Evolutionary conservation across 2,113 vertebrate genomes (phyloP), one percentile per base, ranked within the genome.

Genomic region (Tragelaphus buxtoni): DNA sequence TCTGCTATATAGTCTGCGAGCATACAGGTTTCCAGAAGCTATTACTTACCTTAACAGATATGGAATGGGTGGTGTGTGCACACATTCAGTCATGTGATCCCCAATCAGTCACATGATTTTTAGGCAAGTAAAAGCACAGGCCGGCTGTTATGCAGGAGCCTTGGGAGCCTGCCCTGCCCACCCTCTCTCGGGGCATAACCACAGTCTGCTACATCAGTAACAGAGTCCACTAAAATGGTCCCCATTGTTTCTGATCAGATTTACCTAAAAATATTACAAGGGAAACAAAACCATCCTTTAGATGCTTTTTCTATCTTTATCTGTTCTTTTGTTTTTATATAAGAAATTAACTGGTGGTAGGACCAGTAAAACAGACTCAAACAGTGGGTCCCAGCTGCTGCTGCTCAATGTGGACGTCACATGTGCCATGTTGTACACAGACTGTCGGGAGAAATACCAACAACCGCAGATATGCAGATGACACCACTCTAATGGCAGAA

Each of bases 21-120:
- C 45, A 3, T 0, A 4, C 11, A 11, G n/a, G 1, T 11, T 7
- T 47, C 49, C 84, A 35, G 16, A 56, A 8, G 2, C 32, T 1
- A 0, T 7, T 1, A 11, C 22, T 14, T 3, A n/a, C n/a, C 42
- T 2, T 32, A 7, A 28, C 72, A 22, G 42, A 17, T 10, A 17
- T 9, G 39, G 65, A 18, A 4, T 0, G 56, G n/a, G 72, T 3
- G 20, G 3, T 9, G 30, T 3, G 42, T 16, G 58, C 32, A 2
- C 32, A 4, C 76, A 30, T 49, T 30, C 16, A 18, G 76, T 6
- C 45, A 49, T 10, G 28, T 18, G 76, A 61, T 2, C 42, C 9
- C 49, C 10, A 1, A 22, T 12, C 39, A 7, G 39, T 22, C 60
- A 5, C 1, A 1, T 0, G 9, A 10, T 28, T 35, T 42, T 13